Evolutionary conservation across 1,140 invertebrate genomes (phyloP).

Genomic region (Drosophila saltans): DNA sequence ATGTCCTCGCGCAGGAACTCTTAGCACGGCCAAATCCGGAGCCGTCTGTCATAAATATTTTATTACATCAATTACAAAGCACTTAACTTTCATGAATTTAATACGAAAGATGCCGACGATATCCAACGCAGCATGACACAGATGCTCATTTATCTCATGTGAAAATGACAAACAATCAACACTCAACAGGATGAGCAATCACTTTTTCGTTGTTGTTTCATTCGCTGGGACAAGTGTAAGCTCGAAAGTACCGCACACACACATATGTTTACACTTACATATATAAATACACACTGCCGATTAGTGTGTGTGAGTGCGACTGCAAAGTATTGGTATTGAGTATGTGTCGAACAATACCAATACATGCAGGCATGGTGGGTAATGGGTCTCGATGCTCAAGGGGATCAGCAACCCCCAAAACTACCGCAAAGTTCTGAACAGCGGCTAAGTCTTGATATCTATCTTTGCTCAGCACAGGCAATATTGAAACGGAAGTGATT

Average conservation of each 20-base stretch:
- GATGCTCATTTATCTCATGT: constrained; percentile 70
- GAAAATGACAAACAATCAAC: constrained; percentile 72
- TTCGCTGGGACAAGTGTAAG: constrained; percentile 70
- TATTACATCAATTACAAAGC: constrained; percentile 83
- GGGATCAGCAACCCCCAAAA: constrained; percentile 17
- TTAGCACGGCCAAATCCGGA: constrained; percentile 6
- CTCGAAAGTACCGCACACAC: constrained; percentile 34
- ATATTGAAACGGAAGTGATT: constrained; percentile 66
- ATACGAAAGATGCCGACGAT: constrained; percentile 63
- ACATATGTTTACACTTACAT: constrained; percentile 31
- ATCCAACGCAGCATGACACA: constrained; percentile 21
- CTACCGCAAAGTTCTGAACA: constrained; percentile 30
- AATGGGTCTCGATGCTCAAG: background rate
- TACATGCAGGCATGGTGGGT: background rate
- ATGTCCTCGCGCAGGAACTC: constrained; percentile 29
- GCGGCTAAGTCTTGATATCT: constrained; percentile 12
- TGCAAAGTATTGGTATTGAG: constrained; percentile 47
- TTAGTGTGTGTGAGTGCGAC: constrained; percentile 26
- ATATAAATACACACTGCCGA: background rate
- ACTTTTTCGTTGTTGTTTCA: constrained; percentile 45
- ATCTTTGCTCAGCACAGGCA: constrained; percentile 36
- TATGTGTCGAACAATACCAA: constrained; percentile 38
- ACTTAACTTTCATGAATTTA: constrained; percentile 83
- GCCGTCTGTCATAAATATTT: constrained; percentile 82
- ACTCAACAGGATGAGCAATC: constrained; percentile 64